Conservation (phyloP, 2,797 vertebrate species). For the Merluccius polli region DNA sequence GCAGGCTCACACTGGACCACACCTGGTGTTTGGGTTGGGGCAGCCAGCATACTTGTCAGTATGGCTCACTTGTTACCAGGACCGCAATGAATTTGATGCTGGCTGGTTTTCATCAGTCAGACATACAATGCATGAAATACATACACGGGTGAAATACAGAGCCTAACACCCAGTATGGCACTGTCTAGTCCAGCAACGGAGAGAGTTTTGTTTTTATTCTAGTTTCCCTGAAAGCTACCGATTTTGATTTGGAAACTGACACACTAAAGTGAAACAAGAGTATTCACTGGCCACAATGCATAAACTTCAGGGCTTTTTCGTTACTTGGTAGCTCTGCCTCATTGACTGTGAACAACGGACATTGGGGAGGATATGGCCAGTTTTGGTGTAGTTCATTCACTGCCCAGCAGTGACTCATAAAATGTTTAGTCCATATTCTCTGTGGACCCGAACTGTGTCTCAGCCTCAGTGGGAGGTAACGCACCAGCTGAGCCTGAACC, state of each 20-base stretch:
- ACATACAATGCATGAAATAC: background rate
- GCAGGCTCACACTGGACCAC: slow-evolving; percentile 28
- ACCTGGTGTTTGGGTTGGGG: slow-evolving; percentile 34
- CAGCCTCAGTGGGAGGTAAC: slow-evolving; percentile 17
- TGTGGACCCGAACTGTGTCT: slow-evolving; percentile 23
- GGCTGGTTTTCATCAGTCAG: slow-evolving; percentile 19
- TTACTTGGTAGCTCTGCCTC: slow-evolving; percentile 16
- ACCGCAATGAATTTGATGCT: slow-evolving; percentile 32
- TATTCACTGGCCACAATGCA: slow-evolving; percentile 5
- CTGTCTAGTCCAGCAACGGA: background rate
- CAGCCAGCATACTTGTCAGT: slow-evolving; percentile 24
- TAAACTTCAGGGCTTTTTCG: slow-evolving; percentile 29
- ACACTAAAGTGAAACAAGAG: slow-evolving; percentile 1
- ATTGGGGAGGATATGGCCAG: background rate
- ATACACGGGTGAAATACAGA: background rate
- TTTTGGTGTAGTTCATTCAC: slow-evolving; percentile 16
- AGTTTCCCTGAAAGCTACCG: background rate
- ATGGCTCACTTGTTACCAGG: slow-evolving; percentile 31
- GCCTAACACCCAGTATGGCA: background rate
- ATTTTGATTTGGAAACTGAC: slow-evolving; percentile 23
- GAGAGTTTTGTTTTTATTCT: background rate
- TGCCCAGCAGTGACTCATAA: slow-evolving; percentile 24
- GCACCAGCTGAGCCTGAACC: background rate
- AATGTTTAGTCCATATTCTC: slow-evolving; percentile 13
- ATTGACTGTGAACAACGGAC: slow-evolving; percentile 27